Conservation (phyloP, 2,113 vertebrate species). For the Azemiops feae region DNA sequence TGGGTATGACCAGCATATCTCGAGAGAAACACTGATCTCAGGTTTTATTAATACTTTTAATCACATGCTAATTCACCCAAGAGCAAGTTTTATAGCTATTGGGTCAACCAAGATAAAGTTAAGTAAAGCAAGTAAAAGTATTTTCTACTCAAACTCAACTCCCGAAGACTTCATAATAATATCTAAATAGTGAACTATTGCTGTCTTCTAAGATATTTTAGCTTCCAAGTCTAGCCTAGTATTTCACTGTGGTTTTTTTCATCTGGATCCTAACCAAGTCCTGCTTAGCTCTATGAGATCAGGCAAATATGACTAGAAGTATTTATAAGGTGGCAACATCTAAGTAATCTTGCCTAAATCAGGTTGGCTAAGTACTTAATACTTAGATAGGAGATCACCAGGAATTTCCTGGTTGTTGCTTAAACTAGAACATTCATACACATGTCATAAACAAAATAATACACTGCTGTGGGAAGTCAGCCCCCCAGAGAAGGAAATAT, state of each 20-base stretch:
- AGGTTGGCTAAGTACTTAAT: neutral
- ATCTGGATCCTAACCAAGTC: neutral
- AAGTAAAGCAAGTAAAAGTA: neutral
- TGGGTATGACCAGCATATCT: neutral
- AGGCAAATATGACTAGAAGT: neutral
- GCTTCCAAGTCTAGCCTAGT: neutral
- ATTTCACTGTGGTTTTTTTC: neutral
- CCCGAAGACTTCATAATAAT: neutral
- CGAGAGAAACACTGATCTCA: neutral
- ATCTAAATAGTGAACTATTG: neutral
- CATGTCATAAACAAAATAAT: neutral
- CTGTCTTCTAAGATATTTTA: neutral
- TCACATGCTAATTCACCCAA: neutral
- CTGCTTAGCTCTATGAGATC: neutral
- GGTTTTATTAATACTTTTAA: neutral
- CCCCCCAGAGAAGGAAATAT: no score
- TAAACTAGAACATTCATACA: neutral
- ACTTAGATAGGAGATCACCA: neutral
- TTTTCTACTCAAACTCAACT: neutral
- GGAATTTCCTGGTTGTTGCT: neutral
- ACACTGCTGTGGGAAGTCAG: no score
- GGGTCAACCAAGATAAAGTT: neutral
- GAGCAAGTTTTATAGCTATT: neutral
- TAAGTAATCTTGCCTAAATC: neutral
- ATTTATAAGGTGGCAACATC: neutral